Evolutionary conservation across 2,888 invertebrate species (phyloP).

Genomic region (Eristalis intricaria): DNA sequence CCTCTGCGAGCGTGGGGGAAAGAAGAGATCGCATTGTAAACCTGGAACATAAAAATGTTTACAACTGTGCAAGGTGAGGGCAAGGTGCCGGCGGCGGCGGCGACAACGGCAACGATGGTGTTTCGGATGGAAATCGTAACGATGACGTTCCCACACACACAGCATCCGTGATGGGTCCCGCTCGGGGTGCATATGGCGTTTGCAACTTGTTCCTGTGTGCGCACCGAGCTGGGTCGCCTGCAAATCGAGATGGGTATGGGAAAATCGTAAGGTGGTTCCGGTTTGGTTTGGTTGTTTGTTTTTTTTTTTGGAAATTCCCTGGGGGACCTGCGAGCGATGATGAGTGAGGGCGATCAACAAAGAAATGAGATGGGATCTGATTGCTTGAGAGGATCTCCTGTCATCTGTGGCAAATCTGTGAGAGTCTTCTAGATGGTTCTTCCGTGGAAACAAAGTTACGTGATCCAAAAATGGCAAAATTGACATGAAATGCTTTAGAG

Average conservation of each 20-base stretch:
- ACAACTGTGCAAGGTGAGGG: slow-evolving; percentile 59
- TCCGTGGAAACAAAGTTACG: neutral
- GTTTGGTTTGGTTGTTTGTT: slow-evolving; percentile 30
- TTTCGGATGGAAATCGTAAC: slow-evolving; percentile 41
- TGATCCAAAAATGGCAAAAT: neutral
- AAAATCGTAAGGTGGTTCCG: slow-evolving; percentile 70
- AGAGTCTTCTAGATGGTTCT: neutral
- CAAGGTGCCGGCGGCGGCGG: slow-evolving; percentile 30
- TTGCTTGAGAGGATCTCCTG: neutral
- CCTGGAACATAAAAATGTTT: slow-evolving; percentile 55
- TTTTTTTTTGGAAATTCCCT: slow-evolving; percentile 9
- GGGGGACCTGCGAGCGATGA: neutral
- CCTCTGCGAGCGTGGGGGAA: slow-evolving; percentile 12
- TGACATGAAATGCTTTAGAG: neutral
- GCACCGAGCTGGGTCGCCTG: slow-evolving; percentile 1
- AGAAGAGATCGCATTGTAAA: slow-evolving; percentile 52
- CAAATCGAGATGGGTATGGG: slow-evolving; percentile 53
- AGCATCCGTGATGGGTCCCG: neutral
- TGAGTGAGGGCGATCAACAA: neutral
- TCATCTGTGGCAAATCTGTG: neutral
- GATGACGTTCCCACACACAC: slow-evolving; percentile 55
- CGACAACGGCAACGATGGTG: slow-evolving; percentile 44
- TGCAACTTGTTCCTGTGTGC: slow-evolving; percentile 54
- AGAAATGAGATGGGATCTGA: neutral
- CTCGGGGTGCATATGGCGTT: slow-evolving; percentile 51